These are phyloP conservation scores for Chrysaora quinquecirrha DNA, from an alignment of 30 jellyfish, hydroid and myxozoan species.

Conservation along the genomic window DNA sequence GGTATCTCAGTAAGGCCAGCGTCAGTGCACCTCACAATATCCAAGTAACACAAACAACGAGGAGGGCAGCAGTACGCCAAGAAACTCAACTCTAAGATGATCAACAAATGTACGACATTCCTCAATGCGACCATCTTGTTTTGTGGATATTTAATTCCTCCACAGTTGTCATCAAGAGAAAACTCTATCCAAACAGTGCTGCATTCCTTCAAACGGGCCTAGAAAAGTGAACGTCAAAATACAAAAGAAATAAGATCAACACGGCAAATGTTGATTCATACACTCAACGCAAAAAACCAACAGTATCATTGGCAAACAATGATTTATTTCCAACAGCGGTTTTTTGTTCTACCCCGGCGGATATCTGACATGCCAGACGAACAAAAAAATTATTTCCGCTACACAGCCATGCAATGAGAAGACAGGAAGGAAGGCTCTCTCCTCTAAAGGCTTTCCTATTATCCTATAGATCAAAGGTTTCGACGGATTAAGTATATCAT, in stretches of 20 bases:
- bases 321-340: background rate
- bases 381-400: background rate
- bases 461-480: too few species aligned
- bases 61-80: constrained; percentile 45
- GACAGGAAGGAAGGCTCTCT: constrained; percentile 9
- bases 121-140: constrained; percentile 3
- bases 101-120: constrained; percentile 6
- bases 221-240: too few species aligned
- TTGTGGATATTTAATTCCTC: too few species aligned
- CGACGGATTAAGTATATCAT: too few species aligned
- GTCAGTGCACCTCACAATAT: constrained; percentile 47
- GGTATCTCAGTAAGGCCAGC: constrained; percentile 32
- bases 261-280: too few species aligned
- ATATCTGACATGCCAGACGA: background rate
- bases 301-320: background rate
- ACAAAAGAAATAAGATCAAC: too few species aligned
- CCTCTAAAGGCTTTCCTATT: too few species aligned
- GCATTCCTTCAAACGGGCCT: too few species aligned
- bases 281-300: background rate
- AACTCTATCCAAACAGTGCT: too few species aligned
- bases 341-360: constrained; percentile 6
- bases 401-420: background rate
- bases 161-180: too few species aligned
- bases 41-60: constrained; percentile 30
- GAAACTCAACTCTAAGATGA: constrained; percentile 8